Percentiles rank a stretch among this genome's conserved stretches.
phyloP scores from a whole-genome alignment of 2,888 invertebrate species.

The Dascillus cervinus region DNA sequence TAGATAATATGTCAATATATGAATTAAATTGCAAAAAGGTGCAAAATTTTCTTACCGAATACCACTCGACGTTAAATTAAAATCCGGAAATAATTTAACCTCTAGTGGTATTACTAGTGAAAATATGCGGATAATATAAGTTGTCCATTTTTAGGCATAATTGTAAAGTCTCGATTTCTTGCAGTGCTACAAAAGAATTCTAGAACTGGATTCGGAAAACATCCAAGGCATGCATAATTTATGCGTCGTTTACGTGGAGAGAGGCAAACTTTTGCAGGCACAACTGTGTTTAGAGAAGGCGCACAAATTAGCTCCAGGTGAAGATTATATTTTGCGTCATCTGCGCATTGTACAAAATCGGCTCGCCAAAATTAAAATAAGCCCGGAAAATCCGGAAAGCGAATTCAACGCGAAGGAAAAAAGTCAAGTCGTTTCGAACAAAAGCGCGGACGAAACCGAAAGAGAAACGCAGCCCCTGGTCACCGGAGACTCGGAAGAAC shows the following conservation, averaged over 20 bases:
- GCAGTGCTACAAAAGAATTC: constrained; percentile 83
- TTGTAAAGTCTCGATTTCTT: constrained; percentile 25
- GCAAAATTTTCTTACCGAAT: too few relatives aligned
- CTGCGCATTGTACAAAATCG: constrained; percentile 79
- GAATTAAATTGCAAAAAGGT: too few relatives aligned
- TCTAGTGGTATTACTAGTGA: too few relatives aligned
- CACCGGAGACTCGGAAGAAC: constrained; percentile 16
- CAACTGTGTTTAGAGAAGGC: constrained; percentile 78
- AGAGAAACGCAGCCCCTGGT: constrained; percentile 38
- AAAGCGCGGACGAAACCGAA: constrained; percentile 38
- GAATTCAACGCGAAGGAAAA: constrained; percentile 20
- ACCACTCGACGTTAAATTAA: too few relatives aligned
- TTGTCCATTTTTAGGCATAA: not conserved
- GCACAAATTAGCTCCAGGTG: constrained; percentile 74
- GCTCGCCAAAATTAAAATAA: constrained; percentile 40
- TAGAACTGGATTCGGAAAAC: constrained; percentile 81
- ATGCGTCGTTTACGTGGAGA: constrained; percentile 92
- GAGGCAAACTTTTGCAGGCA: constrained; percentile 77
- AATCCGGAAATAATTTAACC: too few relatives aligned
- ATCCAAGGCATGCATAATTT: constrained; percentile 93
- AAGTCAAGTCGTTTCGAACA: constrained; percentile 38
- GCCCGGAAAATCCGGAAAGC: constrained; percentile 34
- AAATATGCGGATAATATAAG: too few relatives aligned
- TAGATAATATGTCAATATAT: too few relatives aligned
- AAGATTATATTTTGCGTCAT: constrained; percentile 86